Base-by-base conservation (phyloP, 1,140 invertebrate species). In the Triops longicaudatus region DNA sequence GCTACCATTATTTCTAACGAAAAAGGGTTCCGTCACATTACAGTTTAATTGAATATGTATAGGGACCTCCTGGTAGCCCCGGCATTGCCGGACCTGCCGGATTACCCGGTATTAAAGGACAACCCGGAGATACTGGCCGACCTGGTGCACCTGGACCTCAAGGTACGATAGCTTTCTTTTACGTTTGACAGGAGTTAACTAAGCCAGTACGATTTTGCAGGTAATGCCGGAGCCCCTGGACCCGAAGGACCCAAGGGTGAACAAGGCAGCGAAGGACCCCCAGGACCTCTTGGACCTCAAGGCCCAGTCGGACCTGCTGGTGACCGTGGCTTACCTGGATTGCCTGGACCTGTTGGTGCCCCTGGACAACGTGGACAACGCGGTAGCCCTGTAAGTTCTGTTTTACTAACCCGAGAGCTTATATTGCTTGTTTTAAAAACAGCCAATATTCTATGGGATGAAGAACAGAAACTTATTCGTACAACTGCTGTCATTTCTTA, bases 71-170 rank as follows among this genome's bases (percentile, higher is more conserved):
- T 26, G 78, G 77, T 26, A 77, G 72, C 27, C 44, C 77, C 22
- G 78, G 78, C 75, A 44, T 50, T 27, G 73, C 78, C 71, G 78
- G 77, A 26, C 41, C 77, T 50, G 77, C 73, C 26, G 73, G 73
- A 44, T 81, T 90, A 26, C 88, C 89, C 10, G 94, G 94, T 78
- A 85, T 89, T 72, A 93, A 92, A 82, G 92, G 91, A 79, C 83
- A 87, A 42, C 83, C 87, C 37, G 94, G 94, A 75, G 90, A 94
- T 79, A 83, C 86, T 31, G 94, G 93, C 31, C 83, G 89, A 80
- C 83, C 88, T 26, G 92, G 92, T 44, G 83, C 85, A 26, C 84
- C 88, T 43, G 94, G 94, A 6, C 86, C 88, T 26, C 76, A 63
- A 63, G 50, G 50, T 63, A 63, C 50, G 22, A 22, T n/a, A 63